Evolutionary conservation across 1,140 invertebrate genomes (phyloP).

Genomic region (Orussus abietinus): DNA sequence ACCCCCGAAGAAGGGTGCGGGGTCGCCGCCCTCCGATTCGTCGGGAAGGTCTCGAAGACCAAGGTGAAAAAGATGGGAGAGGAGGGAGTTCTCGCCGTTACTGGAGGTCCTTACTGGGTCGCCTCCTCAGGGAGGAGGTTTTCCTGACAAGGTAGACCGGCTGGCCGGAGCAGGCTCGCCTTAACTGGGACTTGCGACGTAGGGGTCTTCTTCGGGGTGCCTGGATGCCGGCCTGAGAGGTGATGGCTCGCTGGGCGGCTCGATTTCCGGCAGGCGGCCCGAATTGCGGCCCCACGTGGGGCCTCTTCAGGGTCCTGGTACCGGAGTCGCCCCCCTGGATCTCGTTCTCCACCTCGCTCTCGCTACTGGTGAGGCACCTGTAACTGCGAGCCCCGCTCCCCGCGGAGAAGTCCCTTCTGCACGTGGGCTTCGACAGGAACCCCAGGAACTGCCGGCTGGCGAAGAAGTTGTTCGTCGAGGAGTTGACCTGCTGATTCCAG

Average conservation of each 20-base stretch:
- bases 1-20: no score
- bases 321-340: slow-evolving; percentile 6
- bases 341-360: slow-evolving; percentile 32
- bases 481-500: slow-evolving; percentile 2
- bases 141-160: slow-evolving; percentile 48
- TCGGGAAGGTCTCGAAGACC: no score
- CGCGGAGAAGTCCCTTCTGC: slow-evolving; percentile 7
- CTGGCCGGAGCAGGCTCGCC: slow-evolving; percentile 33
- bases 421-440: slow-evolving; percentile 32
- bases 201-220: slow-evolving; percentile 36
- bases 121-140: slow-evolving; percentile 44
- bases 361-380: slow-evolving; percentile 37
- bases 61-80: neutral
- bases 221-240: slow-evolving; percentile 6
- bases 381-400: slow-evolving; percentile 16
- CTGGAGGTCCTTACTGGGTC: slow-evolving; percentile 41
- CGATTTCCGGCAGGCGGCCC: slow-evolving; percentile 22
- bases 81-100: neutral
- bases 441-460: slow-evolving; percentile 44
- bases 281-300: slow-evolving; percentile 15
- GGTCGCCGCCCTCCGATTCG: no score
- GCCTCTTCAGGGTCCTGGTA: slow-evolving; percentile 14
- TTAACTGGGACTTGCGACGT: slow-evolving; percentile 44
- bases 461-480: slow-evolving; percentile 36
- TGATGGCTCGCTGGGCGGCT: slow-evolving; percentile 8